A percentile compares a stretch with the other conserved stretches of the same genome.
phyloP scores from a whole-genome alignment of 2,113 vertebrate genomes.

The Talpa occidentalis region DNA sequence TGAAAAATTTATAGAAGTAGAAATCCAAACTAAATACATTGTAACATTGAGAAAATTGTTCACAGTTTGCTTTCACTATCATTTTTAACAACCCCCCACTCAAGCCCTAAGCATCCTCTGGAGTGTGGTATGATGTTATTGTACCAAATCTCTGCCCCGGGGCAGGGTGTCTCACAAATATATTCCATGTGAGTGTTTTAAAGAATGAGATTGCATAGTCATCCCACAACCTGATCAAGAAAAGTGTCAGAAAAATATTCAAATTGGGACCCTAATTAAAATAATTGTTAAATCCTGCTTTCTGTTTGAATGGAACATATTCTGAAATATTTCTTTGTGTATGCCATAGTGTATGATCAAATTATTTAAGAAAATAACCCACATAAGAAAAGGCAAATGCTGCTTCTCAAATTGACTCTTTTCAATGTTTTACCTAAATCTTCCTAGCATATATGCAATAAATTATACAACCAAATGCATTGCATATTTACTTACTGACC shows the following conservation, averaged over 20 bases:
- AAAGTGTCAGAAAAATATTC: background rate
- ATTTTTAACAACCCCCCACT: background rate
- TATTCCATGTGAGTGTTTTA: background rate
- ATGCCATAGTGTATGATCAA: background rate
- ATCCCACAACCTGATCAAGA: background rate
- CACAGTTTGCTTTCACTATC: background rate
- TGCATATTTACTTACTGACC: slow-evolving; percentile 49
- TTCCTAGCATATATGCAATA: background rate
- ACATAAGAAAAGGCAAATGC: background rate
- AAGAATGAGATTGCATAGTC: background rate
- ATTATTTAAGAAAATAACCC: background rate
- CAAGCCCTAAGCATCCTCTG: background rate
- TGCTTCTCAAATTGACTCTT: background rate
- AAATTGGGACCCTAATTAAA: background rate
- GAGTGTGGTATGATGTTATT: background rate
- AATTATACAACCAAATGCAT: slow-evolving; percentile 34
- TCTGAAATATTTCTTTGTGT: background rate
- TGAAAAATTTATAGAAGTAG: background rate
- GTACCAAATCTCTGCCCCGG: background rate
- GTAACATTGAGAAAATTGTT: slow-evolving; percentile 31
- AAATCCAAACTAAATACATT: slow-evolving; percentile 21
- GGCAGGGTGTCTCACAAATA: background rate
- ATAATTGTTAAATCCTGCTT: background rate
- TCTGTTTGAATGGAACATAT: background rate
- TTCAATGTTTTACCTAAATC: slow-evolving; percentile 31